A percentile compares a stretch with the other conserved stretches of the same genome.
phyloP scores from a whole-genome alignment of 1,140 invertebrate species.

The Linepithema humile region DNA sequence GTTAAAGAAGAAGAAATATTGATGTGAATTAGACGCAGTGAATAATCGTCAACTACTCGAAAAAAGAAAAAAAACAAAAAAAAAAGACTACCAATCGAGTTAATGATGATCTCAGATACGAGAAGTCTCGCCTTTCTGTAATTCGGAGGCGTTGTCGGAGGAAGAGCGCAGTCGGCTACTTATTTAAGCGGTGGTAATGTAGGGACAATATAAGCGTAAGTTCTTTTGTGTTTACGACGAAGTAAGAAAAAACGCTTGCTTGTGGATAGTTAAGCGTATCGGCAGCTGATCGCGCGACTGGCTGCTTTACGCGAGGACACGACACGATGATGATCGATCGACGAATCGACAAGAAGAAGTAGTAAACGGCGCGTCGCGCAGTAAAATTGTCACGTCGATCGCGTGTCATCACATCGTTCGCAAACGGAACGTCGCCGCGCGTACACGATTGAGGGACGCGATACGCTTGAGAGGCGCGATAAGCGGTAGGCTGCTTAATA shows the following conservation, averaged over 20 bases:
- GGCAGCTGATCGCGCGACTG: not conserved
- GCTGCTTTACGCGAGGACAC: not conserved
- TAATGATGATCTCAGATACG: not conserved
- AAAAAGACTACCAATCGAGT: too few relatives aligned
- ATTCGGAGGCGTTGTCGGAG: not conserved
- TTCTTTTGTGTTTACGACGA: constrained; percentile 4
- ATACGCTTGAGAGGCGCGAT: constrained; percentile 36
- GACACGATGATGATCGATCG: constrained; percentile 11
- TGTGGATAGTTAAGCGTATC: not conserved
- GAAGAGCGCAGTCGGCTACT: not conserved
- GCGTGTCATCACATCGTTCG: not conserved
- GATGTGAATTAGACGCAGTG: not conserved
- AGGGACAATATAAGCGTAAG: not conserved
- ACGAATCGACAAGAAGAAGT: not conserved
- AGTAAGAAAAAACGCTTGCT: not conserved
- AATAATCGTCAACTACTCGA: not conserved
- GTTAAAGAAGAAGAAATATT: not conserved
- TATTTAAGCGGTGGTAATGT: not conserved
- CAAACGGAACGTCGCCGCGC: not conserved
- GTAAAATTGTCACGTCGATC: constrained; percentile 22
- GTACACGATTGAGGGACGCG: constrained; percentile 18
- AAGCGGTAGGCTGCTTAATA: constrained; percentile 52
- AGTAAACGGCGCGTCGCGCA: not conserved
- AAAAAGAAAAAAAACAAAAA: not conserved
- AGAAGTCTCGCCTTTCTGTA: not conserved